These are phyloP conservation scores for Alectura lathami DNA, from an alignment of 2,113 vertebrate species.

Conservation along the genomic window DNA sequence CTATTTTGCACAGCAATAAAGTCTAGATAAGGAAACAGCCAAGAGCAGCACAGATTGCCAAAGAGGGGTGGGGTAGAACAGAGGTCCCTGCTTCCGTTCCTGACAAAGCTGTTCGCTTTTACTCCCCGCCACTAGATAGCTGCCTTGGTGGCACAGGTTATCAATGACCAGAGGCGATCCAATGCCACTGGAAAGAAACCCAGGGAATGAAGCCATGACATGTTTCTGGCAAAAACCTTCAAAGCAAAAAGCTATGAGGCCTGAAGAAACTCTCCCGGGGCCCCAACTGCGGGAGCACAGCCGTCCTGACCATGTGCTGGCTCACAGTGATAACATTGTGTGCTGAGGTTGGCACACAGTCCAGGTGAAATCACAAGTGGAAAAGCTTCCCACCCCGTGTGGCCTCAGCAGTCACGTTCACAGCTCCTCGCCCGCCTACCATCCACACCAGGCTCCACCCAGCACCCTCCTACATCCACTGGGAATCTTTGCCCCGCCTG, in stretches of 20 bases:
- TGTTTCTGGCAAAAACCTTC: neutral
- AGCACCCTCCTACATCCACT: neutral
- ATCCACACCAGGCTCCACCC: neutral
- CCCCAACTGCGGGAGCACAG: neutral
- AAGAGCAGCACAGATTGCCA: neutral
- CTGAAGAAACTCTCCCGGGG: neutral
- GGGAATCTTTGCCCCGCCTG: neutral
- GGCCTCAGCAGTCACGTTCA: neutral
- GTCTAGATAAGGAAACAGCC: neutral
- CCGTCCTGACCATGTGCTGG: neutral
- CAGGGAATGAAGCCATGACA: fast-evolving
- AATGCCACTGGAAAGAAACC: neutral
- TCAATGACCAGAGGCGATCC: neutral
- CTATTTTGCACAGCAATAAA: neutral
- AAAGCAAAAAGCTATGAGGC: neutral
- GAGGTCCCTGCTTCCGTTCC: neutral
- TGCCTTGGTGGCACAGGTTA: neutral
- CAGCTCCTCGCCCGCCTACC: neutral
- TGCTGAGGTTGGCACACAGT: constrained; percentile 18
- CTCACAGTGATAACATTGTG: constrained; percentile 67
- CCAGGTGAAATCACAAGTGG: constrained; percentile 59
- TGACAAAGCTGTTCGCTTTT: neutral
- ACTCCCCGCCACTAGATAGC: neutral
- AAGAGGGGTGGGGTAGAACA: neutral
- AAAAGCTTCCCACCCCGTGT: constrained; percentile 27